Evolutionary conservation across 2,113 vertebrate genomes (phyloP).

Genomic region (Toxostoma redivivum): DNA sequence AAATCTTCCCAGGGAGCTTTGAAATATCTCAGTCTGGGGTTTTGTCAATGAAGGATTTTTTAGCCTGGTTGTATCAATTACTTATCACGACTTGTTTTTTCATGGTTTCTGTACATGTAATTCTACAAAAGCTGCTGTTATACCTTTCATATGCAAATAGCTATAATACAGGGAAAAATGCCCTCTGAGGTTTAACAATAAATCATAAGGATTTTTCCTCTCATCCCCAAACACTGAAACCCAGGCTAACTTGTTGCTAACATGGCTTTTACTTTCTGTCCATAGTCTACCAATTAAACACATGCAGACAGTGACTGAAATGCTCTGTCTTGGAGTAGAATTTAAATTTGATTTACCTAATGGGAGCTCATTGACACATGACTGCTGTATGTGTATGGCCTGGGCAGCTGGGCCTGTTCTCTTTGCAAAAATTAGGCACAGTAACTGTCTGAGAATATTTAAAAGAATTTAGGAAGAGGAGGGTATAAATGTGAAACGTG

Average conservation of each 20-base stretch:
- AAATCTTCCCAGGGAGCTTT: not conserved
- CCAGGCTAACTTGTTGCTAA: not conserved
- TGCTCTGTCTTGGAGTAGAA: not conserved
- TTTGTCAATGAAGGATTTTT: not conserved
- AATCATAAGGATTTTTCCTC: not conserved
- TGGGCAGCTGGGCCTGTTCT: not conserved
- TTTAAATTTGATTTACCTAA: slow-evolving; percentile 14
- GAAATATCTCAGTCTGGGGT: not conserved
- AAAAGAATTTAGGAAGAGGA: not conserved
- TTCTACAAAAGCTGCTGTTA: not conserved
- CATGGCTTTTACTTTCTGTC: not conserved
- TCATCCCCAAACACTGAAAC: not conserved
- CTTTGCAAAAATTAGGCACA: not conserved
- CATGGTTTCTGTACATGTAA: not conserved
- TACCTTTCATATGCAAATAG: not conserved
- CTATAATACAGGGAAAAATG: not conserved
- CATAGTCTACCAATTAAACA: not conserved
- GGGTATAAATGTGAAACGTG: not conserved
- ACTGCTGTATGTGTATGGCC: not conserved
- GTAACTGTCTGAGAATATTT: not conserved
- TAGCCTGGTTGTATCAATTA: not conserved
- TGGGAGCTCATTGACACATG: not conserved
- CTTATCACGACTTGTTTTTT: not conserved
- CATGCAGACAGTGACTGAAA: not conserved
- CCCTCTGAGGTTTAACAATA: not conserved